Base-by-base conservation (phyloP, 1,140 invertebrate species). In the Lepidurus apus region DNA sequence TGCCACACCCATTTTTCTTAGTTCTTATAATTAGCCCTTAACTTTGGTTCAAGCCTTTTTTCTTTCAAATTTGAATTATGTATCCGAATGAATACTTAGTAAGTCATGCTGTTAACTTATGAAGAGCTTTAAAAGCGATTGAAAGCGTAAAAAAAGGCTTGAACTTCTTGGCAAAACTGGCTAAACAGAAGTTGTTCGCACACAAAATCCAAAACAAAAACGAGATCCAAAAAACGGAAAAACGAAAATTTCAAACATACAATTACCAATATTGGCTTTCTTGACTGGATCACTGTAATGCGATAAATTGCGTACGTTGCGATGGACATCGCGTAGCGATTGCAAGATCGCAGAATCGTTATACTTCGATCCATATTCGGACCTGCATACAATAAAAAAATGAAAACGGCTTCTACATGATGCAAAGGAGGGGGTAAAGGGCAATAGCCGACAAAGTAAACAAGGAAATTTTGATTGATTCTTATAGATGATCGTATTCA, bases 281-380 rank as follows among this genome's bases (percentile, higher is more conserved):
- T 77, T 77, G 8, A 42, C 24, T 9, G 75, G 42, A n/a, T 77
- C 75, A 24, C 75, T 77, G 75, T 77, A 77, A 77, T 77, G 75
- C 75, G 75, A 77, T 43, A 77, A n/a, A 21, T 77, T 77, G 43
- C 47, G 43, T 21, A 77, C 47, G 17, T 77, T 77, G 42, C 75
- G 75, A 26, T 77, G 75, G 17, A 77, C 75, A 77, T 77, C 75
- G 13, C 75, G 75, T 21, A 77, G 24, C 75, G 75, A 47, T 45
- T 77, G 75, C 75, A 77, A 47, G 42, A 77, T 77, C 42, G 26
- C 24, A 34, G 75, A 77, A 21, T 77, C 75, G 75, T 34, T 47
- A 44, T 77, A 77, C 75, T 43, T 45, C 24, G 75, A 34, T 34
- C 43, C 43, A 43, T 47, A 47, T 34, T 77, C 43, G 9, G 75